Evolutionary conservation across 2,113 vertebrate species (phyloP).

Genomic region (Megaceryle torquata): DNA sequence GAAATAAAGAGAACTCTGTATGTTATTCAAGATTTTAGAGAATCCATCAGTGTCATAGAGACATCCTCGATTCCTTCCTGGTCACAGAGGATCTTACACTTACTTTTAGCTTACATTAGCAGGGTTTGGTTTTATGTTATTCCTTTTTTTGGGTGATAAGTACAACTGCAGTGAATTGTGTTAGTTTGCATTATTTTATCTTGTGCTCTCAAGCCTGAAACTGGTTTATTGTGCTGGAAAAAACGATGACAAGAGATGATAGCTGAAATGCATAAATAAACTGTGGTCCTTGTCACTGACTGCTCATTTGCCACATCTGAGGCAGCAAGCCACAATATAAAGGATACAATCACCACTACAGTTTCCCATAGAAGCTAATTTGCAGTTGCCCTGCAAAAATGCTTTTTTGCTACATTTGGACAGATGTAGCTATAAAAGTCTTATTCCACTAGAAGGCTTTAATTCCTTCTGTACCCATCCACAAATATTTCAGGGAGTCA

Average conservation of each 20-base stretch:
- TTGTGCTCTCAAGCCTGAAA: not conserved
- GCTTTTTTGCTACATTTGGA: not conserved
- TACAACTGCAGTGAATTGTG: not conserved
- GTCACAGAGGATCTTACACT: not conserved
- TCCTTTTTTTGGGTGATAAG: not conserved
- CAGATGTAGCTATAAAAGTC: not conserved
- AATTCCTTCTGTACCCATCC: not conserved
- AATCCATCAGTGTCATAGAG: not conserved
- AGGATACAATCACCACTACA: not conserved
- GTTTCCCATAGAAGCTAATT: not conserved
- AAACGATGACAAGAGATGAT: rapidly evolving
- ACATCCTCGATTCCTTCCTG: not conserved
- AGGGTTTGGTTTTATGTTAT: not conserved
- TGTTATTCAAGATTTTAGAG: not conserved
- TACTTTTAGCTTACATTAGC: not conserved
- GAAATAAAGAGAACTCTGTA: not conserved
- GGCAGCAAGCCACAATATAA: not conserved
- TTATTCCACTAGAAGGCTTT: not conserved
- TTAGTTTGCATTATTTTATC: not conserved
- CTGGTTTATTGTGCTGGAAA: not conserved
- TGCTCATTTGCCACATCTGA: not conserved
- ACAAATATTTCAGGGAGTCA: not conserved
- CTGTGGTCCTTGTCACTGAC: not conserved
- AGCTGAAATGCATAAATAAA: not conserved
- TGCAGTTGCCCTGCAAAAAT: not conserved